phyloP scores from a whole-genome alignment of 2,113 vertebrate genomes.

The Heloderma charlesbogerti region DNA sequence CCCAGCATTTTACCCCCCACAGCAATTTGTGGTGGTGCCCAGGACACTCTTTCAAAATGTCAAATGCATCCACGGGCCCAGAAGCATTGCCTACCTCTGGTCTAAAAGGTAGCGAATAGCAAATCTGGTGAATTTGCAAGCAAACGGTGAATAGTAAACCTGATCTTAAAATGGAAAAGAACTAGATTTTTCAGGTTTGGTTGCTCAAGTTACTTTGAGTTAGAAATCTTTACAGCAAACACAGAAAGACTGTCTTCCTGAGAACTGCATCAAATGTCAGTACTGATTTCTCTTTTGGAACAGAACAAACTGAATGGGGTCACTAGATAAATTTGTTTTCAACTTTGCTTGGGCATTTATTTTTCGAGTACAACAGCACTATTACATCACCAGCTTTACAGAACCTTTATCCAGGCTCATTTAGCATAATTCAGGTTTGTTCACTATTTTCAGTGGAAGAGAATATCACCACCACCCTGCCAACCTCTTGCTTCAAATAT shows the following conservation, averaged over 20 bases:
- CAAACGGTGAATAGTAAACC: not conserved
- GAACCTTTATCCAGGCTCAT: conserved; percentile 4
- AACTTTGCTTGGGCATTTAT: conserved; percentile 10
- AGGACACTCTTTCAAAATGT: not conserved
- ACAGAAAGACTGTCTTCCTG: conserved; percentile 48
- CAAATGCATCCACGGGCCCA: not conserved
- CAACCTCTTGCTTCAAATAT: conserved; percentile 8
- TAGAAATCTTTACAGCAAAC: conserved; percentile 63
- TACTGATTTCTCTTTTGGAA: conserved; percentile 56
- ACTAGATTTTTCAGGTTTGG: not conserved
- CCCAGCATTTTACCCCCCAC: no score
- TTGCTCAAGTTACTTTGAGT: conserved; percentile 31
- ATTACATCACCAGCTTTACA: conserved; percentile 8
- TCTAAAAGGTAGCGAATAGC: not conserved
- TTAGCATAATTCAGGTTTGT: not conserved
- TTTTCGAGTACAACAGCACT: conserved; percentile 29
- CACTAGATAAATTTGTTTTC: conserved; percentile 55
- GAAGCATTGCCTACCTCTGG: not conserved
- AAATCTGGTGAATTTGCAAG: not conserved
- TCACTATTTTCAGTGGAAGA: conserved; percentile 7
- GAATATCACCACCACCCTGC: no score
- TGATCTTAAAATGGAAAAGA: not conserved
- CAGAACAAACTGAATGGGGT: conserved; percentile 63
- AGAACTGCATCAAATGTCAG: conserved; percentile 55
- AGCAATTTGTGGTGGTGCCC: not conserved